Evolutionary conservation across 2,797 vertebrate species (phyloP).

Genomic region (Mallotus villosus): DNA sequence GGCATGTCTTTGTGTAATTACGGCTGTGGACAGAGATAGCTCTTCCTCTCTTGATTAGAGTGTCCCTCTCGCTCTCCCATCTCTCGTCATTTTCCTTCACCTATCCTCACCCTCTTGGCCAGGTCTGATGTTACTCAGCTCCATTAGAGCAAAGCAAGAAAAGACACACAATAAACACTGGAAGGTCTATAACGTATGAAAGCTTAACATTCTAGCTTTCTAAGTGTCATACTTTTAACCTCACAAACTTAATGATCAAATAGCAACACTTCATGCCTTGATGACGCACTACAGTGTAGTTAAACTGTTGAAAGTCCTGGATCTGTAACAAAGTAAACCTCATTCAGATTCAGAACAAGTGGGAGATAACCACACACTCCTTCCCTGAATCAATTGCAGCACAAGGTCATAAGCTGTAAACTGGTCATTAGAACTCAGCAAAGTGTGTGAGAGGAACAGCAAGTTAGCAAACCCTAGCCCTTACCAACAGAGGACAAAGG

Average conservation of each 20-base stretch:
- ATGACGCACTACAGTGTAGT: too few relatives aligned
- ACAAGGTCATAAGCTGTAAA: conserved; percentile 20
- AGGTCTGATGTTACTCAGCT: neutral
- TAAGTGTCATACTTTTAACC: too few relatives aligned
- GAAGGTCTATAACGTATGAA: neutral
- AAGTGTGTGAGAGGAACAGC: neutral
- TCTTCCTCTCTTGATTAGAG: conserved; percentile 20
- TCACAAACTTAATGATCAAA: too few relatives aligned
- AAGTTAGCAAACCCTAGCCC: too few relatives aligned
- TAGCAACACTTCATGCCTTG: too few relatives aligned
- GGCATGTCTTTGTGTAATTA: conserved; percentile 33
- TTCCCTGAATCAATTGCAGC: conserved; percentile 42
- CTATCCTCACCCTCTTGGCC: conserved; percentile 9
- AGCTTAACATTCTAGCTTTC: neutral
- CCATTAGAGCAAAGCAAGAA: neutral
- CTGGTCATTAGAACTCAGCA: too few relatives aligned
- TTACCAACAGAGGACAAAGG: neutral
- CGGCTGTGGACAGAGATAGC: conserved; percentile 18
- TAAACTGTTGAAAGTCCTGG: too few relatives aligned
- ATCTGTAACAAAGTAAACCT: conserved; percentile 8
- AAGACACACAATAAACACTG: neutral
- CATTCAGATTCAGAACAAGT: conserved; percentile 28
- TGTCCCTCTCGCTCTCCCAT: neutral
- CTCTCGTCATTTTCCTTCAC: neutral
- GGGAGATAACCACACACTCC: conserved; percentile 37